Evolutionary conservation across 2,888 invertebrate species (phyloP).

Genomic region (Anorthoa munda): DNA sequence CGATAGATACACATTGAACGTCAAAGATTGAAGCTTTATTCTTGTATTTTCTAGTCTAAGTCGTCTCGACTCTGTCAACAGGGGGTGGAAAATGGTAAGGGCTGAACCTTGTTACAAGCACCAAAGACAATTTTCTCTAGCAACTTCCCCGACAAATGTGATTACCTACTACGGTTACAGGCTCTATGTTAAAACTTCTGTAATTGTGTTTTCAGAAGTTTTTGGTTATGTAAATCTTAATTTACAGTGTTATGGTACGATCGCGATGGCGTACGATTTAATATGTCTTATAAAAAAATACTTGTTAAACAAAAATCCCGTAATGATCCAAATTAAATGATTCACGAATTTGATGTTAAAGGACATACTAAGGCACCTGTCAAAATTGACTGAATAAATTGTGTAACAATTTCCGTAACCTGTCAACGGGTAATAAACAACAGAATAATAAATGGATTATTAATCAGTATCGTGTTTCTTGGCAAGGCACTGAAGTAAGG

Average conservation of each 20-base stretch:
- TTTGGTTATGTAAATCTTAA: constrained; percentile 86
- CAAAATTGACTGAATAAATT: constrained; percentile 38
- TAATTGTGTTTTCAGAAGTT: constrained; percentile 88
- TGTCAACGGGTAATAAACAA: constrained; percentile 38
- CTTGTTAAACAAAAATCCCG: constrained; percentile 59
- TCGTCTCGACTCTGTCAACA: constrained; percentile 55
- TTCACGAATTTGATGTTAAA: constrained; percentile 29
- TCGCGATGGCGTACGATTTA: constrained; percentile 67
- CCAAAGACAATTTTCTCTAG: constrained; percentile 87
- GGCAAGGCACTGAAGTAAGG: constrained; percentile 18
- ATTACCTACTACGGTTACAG: constrained; percentile 84
- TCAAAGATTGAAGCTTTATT: constrained; percentile 41
- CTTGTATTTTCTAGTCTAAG: constrained; percentile 53
- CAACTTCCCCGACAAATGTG: constrained; percentile 85
- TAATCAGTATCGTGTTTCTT: constrained; percentile 39
- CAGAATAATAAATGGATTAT: constrained; percentile 35
- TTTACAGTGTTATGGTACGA: constrained; percentile 79
- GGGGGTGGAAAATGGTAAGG: constrained; percentile 70
- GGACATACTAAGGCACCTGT: constrained; percentile 10
- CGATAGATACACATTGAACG: constrained; percentile 33
- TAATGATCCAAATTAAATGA: constrained; percentile 48
- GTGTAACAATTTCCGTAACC: constrained; percentile 39
- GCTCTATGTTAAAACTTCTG: constrained; percentile 86
- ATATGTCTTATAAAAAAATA: constrained; percentile 59
- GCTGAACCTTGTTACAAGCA: constrained; percentile 80